Base-by-base conservation (phyloP, 2,888 invertebrate genomes). In the Pasiphila rectangulata region DNA sequence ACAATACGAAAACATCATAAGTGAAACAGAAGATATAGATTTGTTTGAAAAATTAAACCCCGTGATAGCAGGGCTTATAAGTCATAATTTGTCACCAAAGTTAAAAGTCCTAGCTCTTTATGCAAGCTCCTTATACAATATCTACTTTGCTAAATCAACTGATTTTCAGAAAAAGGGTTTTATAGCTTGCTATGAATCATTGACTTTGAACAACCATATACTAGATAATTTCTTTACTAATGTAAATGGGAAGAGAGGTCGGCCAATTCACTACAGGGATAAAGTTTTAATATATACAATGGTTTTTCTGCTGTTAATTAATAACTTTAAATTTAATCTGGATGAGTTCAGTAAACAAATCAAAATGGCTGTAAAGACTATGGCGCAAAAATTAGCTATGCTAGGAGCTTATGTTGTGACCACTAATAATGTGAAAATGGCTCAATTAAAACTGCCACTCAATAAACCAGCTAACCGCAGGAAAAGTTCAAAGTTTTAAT, bases 251-350 rank as follows among this genome's bases (percentile, higher is more conserved):
- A 76, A 63, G 51, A 47, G 75, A 0, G 63, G 59, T 0, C 46
- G 88, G 5, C 75, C 87, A 0, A 59, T 62, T 0, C 78, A 74
- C 0, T 79, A 68, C 7, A 82, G 78, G 53, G 88, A 88, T 30
- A 88, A 83, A 44, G 61, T 80, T 0, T 49, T 87, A 3, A 86
- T 86, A 32, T 73, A 84, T 20, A 75, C 77, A 0, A 63, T 87
- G 40, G 83, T 88, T 0, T 74, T 84, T 12, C 51, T 83, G 12
- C 55, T 87, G 10, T 43, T 87, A 1, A 60, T 88, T 10, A 85
- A 80, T 55, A 75, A 80, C 46, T 77, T 67, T 23, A 83, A 79
- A 50, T 68, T 82, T 57, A 71, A 77, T 0, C 46, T 84, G 3
- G 78, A 79, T 0, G 60, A 61, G 1, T 48, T 88, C 0, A 75